Conservation (phyloP, 2,888 invertebrate species). For the Tipula vernalis region DNA sequence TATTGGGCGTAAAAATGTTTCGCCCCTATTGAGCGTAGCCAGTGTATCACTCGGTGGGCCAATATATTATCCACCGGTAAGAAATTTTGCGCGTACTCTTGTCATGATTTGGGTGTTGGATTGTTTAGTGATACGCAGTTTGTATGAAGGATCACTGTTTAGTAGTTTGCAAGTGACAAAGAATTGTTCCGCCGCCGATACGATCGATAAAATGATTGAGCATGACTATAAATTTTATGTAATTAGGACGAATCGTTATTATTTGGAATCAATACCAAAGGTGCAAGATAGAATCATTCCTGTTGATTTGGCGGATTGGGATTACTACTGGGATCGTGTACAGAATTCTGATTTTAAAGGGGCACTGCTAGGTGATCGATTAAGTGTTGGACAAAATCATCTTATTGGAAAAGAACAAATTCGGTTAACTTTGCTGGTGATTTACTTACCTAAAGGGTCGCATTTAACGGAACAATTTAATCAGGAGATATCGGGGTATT, state of each 20-base stretch:
- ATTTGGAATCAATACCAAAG: neutral
- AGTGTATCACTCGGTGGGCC: slow-evolving; percentile 14
- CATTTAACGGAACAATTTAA: neutral
- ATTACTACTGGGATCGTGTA: neutral
- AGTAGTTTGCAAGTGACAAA: slow-evolving; percentile 12
- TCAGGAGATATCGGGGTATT: neutral
- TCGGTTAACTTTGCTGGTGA: neutral
- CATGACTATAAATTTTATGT: neutral
- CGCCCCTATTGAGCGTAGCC: slow-evolving; percentile 13
- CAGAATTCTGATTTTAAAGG: neutral
- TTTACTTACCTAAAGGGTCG: neutral
- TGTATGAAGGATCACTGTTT: slow-evolving; percentile 17
- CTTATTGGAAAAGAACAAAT: neutral
- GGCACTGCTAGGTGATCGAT: neutral
- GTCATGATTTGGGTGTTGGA: slow-evolving; percentile 15
- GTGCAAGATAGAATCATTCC: neutral
- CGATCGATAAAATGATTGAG: neutral
- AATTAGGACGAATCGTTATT: neutral
- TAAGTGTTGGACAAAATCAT: neutral
- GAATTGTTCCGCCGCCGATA: neutral
- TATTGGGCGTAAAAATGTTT: slow-evolving; percentile 11
- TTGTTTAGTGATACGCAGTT: slow-evolving; percentile 15
- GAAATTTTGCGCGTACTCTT: slow-evolving; percentile 17
- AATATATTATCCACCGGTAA: neutral
- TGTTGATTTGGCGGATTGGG: neutral